Percentiles rank a stretch among this genome's conserved stretches.
Conservation (phyloP, 92 coral and sea anemone genomes). For the Zoanthus solanderi region DNA sequence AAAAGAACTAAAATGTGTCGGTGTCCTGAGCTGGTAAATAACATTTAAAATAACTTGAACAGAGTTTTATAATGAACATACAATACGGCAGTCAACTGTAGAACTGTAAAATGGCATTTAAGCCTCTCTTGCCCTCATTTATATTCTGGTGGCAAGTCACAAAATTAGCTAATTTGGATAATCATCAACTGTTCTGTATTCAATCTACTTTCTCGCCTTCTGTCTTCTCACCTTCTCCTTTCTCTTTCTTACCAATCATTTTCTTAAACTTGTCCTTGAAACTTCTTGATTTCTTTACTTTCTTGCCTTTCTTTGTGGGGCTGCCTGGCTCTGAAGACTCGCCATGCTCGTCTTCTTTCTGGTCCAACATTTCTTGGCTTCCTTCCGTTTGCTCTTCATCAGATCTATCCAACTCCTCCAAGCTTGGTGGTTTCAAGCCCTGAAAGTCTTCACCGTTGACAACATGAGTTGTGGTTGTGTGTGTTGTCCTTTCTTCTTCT, state of each 20-base stretch:
- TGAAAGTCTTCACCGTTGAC: slow-evolving; percentile 34
- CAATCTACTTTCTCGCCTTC: slow-evolving; percentile 24
- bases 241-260: slow-evolving; percentile 40
- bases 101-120: background rate
- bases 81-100: slow-evolving; percentile 3
- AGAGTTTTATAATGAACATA: slow-evolving; percentile 29
- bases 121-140: background rate
- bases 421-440: slow-evolving; percentile 37
- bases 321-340: slow-evolving; percentile 44
- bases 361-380: slow-evolving; percentile 34
- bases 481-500: slow-evolving; percentile 25
- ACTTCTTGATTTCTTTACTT: slow-evolving; percentile 26
- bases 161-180: slow-evolving; percentile 16
- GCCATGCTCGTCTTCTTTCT: slow-evolving; percentile 27
- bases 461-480: slow-evolving; percentile 29
- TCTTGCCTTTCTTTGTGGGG: slow-evolving; percentile 45
- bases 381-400: slow-evolving; percentile 36
- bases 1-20: background rate
- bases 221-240: slow-evolving; percentile 33
- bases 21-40: background rate
- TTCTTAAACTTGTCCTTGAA: slow-evolving; percentile 32
- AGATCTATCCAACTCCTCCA: slow-evolving; percentile 33
- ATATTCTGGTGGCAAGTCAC: slow-evolving; percentile 17
- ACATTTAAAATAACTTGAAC: slow-evolving; percentile 9
- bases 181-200: background rate